Base-by-base conservation (phyloP, 2,113 vertebrate genomes). In the Furnarius figulus region DNA sequence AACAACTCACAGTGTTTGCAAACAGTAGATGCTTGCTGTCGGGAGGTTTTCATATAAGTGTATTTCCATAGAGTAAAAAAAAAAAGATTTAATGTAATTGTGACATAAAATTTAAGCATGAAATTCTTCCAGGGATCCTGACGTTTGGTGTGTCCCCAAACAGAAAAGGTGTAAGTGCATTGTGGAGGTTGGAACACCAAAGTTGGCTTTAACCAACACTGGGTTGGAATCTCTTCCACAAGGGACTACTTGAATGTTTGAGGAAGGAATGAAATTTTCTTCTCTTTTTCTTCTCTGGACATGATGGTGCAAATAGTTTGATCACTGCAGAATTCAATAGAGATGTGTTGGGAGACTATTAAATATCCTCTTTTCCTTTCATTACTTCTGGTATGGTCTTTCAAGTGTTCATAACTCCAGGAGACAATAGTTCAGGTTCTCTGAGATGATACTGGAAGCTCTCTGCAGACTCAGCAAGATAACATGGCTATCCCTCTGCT, bases 11-110 rank as follows among this genome's bases (percentile, higher is more conserved):
- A 55, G 6, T 14, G 5, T 37, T 9, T 71, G 13, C 12, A 67
- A 65, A 58, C 1, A 55, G 6, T 14, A 15, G 21, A 53, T 30
- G 2, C 2, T 19, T 68, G 47, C 14, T 53, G 1, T 22, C 47
- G 12, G 4, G 2, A 78, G 1, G 74, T 81, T 63, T 78, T 46
- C 5, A 27, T 1, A 0, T 50, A 22, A 39, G 4, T 42, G 2
- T 44, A 5, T 73, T 84, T 87, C 20, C n/a, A 33, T 2, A 24
- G 5, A 42, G 40, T 25, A 15, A 76, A 68, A 85, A n/a, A 10
- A 2, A 49, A 2, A 40, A 40, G 40, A 37, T 61, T 35, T 21
- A 76, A 65, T 40, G 4, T 8, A 42, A 59, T 67, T 67, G 56
- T 78, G 8, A 33, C 63, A 50, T 11, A 61, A 73, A 61, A 40